Evolutionary conservation across 2,888 invertebrate species (phyloP).

Genomic region (Drosophila ezoana): DNA sequence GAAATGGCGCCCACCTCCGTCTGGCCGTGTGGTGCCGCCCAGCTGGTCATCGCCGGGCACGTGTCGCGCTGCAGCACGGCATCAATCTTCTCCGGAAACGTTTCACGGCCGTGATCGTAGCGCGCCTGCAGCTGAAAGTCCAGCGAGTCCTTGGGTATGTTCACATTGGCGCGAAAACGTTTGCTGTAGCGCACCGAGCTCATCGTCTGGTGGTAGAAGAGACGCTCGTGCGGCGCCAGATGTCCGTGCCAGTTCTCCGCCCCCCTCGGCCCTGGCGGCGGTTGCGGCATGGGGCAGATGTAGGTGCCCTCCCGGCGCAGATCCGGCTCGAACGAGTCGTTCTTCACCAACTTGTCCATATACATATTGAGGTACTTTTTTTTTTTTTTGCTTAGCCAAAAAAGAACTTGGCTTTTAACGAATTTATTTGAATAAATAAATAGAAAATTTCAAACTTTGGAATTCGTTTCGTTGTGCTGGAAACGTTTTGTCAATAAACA

Average conservation of each 20-base stretch:
- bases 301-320: conserved; percentile 85
- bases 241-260: conserved; percentile 82
- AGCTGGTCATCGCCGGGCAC: conserved; percentile 79
- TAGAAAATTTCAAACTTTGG: conserved; percentile 2
- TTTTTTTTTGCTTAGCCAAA: background rate
- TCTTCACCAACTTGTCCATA: conserved; percentile 60
- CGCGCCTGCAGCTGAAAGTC: conserved; percentile 89
- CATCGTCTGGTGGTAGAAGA: conserved; percentile 86
- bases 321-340: conserved; percentile 83
- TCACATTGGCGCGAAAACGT: conserved; percentile 81
- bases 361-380: conserved; percentile 49
- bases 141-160: conserved; percentile 88
- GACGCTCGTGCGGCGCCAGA: conserved; percentile 84
- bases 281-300: conserved; percentile 82
- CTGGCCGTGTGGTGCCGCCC: conserved; percentile 54
- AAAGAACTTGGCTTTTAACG: background rate
- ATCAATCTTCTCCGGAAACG: conserved; percentile 88
- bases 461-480: conserved; percentile 33
- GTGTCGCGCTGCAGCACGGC: conserved; percentile 89
- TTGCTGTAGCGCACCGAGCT: conserved; percentile 86
- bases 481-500: conserved; percentile 55
- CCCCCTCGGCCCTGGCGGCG: conserved; percentile 54
- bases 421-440: conserved; percentile 11
- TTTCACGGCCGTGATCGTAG: conserved; percentile 89
- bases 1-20: conserved; percentile 54